Base-by-base conservation (phyloP, 2,113 vertebrate species). In the Ardeotis arabs region DNA sequence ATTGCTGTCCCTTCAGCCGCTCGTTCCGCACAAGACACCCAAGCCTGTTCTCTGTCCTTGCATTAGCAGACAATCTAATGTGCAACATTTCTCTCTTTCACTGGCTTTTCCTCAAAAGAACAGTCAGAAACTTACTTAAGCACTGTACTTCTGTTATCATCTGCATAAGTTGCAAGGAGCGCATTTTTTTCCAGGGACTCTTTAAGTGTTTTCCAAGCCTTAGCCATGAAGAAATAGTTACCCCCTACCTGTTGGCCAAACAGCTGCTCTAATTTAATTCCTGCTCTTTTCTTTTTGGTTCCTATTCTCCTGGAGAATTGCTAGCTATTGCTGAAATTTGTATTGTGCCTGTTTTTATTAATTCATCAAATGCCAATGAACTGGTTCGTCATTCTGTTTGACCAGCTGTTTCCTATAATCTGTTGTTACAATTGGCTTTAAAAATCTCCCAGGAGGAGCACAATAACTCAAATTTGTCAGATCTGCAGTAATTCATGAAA, bases 391-490 rank as follows among this genome's bases (percentile, higher is more conserved):
- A 69, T 97, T 97, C 96, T 96, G 87, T 90, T 62, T 90, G 92
- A 93, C 95, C 97, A 97, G 96, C 95, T 97, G 96, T 91, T 97
- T 95, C 92, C 59, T 90, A 97, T 96, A 93, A 97, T 93, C 93
- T 94, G 92, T 33, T 90, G 96, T 94, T 96, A 92, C 90, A 95
- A 93, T 69, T 96, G 96, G 95, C 92, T 94, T 81, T 78, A 74
- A 89, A 96, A 96, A 50, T 91, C 70, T 94, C 95, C 96, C 90
- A 91, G 91, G 90, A 95, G 95, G 73, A 78, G 76, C 49, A 62
- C 63, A 95, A 80, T 92, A 89, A 93, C 81, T 96, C 93, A 47
- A 23, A 89, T 72, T 84, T 95, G 92, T 94, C 90, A 81, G 90
- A 92, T 94, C 63, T 90, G 84, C 86, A 78, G 84, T 91, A 97